phyloP scores from a whole-genome alignment of 2,113 vertebrate genomes.

The Arizona elegans region DNA sequence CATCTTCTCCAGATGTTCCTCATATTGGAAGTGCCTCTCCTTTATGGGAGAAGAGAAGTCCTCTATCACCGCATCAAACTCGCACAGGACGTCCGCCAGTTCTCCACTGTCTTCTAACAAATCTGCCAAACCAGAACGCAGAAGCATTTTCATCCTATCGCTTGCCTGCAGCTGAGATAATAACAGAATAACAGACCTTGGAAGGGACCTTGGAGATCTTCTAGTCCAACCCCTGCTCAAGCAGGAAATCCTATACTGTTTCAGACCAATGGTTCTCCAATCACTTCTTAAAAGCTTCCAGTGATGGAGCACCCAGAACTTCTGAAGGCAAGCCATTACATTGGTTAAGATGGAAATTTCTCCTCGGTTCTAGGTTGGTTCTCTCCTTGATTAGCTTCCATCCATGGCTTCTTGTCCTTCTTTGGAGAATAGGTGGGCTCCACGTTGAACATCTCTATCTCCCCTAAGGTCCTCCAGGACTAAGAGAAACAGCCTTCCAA shows the following conservation, averaged over 20 bases:
- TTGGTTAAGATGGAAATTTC: too few relatives aligned
- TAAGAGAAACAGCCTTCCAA: too few relatives aligned
- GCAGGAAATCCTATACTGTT: not conserved
- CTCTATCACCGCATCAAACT: conserved; percentile 91
- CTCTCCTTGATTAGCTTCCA: too few relatives aligned
- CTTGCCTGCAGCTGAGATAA: not conserved
- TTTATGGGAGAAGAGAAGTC: conserved; percentile 88
- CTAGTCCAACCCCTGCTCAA: not conserved
- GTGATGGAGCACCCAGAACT: too few relatives aligned
- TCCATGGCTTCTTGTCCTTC: too few relatives aligned
- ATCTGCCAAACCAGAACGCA: not conserved
- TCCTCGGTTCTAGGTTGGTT: too few relatives aligned
- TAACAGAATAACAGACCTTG: not conserved
- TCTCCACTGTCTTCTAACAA: conserved; percentile 54
- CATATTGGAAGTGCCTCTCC: conserved; percentile 86
- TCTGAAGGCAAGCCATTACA: too few relatives aligned
- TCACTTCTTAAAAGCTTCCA: not conserved
- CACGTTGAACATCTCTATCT: too few relatives aligned
- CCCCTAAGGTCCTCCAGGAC: too few relatives aligned
- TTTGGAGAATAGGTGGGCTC: too few relatives aligned
- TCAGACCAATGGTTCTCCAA: not conserved
- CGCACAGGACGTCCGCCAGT: conserved; percentile 83
- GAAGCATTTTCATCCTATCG: not conserved
- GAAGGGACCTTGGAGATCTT: not conserved
- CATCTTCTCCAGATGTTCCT: conserved; percentile 87